phyloP scores from a whole-genome alignment of 2,888 invertebrate species.

The Aleiodes alternator region DNA sequence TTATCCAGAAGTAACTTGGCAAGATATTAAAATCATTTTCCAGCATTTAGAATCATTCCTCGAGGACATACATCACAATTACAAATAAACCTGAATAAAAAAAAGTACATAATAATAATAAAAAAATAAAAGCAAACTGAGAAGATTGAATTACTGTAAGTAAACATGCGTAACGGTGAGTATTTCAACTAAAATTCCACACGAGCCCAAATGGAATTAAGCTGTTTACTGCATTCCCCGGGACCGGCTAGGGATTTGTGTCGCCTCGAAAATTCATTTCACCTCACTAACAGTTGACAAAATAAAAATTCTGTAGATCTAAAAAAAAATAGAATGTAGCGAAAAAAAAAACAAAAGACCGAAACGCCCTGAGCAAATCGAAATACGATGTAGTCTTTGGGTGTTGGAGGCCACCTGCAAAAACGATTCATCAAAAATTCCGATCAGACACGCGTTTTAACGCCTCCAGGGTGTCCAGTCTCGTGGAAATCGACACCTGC shows the following conservation, averaged over 20 bases:
- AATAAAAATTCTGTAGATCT: conserved; percentile 5
- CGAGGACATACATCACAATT: neutral
- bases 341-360: neutral
- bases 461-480: conserved; percentile 61
- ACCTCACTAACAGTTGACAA: conserved; percentile 5
- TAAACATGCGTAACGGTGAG: conserved; percentile 40
- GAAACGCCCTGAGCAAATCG: conserved; percentile 15
- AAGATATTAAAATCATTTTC: conserved; percentile 10
- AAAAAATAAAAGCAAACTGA: neutral
- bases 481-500: conserved; percentile 73
- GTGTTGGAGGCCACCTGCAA: conserved; percentile 38
- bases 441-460: conserved; percentile 57
- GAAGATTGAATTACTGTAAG: conserved; percentile 34
- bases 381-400: neutral
- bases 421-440: conserved; percentile 50
- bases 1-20: conserved; percentile 12
- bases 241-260: conserved; percentile 64
- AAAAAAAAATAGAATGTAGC: neutral
- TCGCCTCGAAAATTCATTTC: conserved; percentile 47
- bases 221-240: conserved; percentile 61
- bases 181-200: conserved; percentile 71
- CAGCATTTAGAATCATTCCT: conserved; percentile 1
- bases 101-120: neutral
- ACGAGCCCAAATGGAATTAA: conserved; percentile 66
- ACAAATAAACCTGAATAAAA: neutral